phyloP scores from a whole-genome alignment of 2,797 vertebrate genomes.

The Columba guinea region DNA sequence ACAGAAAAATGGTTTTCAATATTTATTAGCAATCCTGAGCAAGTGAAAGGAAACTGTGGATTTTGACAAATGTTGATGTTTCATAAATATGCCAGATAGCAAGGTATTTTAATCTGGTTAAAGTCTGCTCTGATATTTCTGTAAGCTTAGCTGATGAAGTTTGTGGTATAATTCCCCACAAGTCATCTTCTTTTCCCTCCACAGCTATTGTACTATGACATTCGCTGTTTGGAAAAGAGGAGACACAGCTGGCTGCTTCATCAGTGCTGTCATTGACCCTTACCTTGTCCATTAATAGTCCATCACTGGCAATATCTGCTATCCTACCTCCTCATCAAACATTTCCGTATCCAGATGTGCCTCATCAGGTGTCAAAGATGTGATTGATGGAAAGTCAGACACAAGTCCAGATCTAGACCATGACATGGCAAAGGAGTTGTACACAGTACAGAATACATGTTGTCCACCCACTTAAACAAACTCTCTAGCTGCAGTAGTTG shows the following conservation, averaged over 20 bases:
- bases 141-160: not conserved
- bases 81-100: not conserved
- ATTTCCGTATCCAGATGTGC: constrained; percentile 1
- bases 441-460: not conserved
- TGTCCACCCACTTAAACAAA: not conserved
- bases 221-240: not conserved
- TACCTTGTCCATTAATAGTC: constrained; percentile 10
- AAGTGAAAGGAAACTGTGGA: not conserved
- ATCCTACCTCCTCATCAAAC: not conserved
- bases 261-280: constrained; percentile 5
- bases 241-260: not conserved
- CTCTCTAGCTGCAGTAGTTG: not conserved
- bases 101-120: not conserved
- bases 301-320: not conserved
- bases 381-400: not conserved
- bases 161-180: not conserved
- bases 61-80: not conserved
- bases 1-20: not conserved
- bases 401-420: not conserved
- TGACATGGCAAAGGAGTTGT: not conserved
- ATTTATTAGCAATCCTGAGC: not conserved
- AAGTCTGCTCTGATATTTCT: not conserved
- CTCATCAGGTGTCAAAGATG: not conserved
- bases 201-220: not conserved
- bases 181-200: not conserved